Conservation (phyloP, 2,113 vertebrate genomes). For the Pogonocichla stellata region DNA sequence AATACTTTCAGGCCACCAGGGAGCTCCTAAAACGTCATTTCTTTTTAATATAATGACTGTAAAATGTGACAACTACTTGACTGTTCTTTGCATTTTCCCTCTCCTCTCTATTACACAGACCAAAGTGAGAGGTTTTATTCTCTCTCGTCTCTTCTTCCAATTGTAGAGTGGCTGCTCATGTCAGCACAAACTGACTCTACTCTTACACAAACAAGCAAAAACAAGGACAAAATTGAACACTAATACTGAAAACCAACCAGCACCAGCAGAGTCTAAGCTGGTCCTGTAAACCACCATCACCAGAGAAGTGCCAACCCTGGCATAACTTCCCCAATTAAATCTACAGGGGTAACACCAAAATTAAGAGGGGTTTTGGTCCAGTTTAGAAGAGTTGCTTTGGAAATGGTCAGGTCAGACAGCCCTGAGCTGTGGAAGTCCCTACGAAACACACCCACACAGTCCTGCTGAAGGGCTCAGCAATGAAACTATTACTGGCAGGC, state of each 20-base stretch:
- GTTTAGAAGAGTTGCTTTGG: background rate
- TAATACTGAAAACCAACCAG: background rate
- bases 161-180: background rate
- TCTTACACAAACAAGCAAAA: background rate
- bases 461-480: background rate
- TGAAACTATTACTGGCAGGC: background rate
- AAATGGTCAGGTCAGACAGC: background rate
- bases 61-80: background rate
- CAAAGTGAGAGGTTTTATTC: background rate
- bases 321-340: background rate
- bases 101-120: background rate
- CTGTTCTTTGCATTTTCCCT: background rate
- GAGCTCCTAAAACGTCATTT: background rate
- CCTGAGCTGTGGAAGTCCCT: background rate
- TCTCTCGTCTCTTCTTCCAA: background rate
- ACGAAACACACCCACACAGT: accelerated
- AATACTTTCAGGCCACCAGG: background rate
- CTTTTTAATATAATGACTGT: background rate
- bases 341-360: background rate
- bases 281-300: background rate
- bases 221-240: background rate
- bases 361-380: accelerated
- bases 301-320: background rate
- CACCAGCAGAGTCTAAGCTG: background rate
- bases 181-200: background rate